phyloP scores from a whole-genome alignment of 1,140 invertebrate species.

The Riptortus pedestris region DNA sequence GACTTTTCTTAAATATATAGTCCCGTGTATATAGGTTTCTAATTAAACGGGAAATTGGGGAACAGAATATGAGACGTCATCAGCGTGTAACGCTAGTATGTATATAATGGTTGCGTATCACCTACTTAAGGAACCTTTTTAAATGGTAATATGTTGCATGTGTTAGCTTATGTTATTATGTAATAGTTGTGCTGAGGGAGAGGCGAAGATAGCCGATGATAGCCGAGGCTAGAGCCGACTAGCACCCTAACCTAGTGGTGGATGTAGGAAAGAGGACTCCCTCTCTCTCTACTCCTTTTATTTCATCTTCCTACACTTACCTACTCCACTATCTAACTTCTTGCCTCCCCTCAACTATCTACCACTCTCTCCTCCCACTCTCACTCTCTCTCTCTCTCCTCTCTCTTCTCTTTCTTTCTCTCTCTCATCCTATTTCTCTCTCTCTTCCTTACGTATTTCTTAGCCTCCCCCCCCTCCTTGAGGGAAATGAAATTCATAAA shows the following conservation, averaged over 20 bases:
- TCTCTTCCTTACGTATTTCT: not conserved
- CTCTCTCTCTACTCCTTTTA: not conserved
- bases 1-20: no score
- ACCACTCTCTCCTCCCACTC: not conserved
- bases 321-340: not conserved
- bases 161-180: no score
- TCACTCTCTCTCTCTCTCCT: not conserved
- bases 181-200: no score
- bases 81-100: no score
- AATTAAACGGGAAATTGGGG: no score
- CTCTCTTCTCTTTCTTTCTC: not conserved
- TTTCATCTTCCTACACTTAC: not conserved
- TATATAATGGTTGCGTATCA: no score
- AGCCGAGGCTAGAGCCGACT: not conserved
- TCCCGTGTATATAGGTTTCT: no score
- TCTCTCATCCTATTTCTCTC: not conserved
- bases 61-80: no score
- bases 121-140: no score
- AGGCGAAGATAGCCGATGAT: not conserved
- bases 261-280: not conserved
- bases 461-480: no score
- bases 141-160: no score
- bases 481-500: no score
- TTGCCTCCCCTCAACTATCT: not conserved
- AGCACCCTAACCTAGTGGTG: not conserved